These are phyloP conservation scores for Hoplodrina ambigua DNA, from an alignment of 2,888 invertebrate species.

Conservation along the genomic window DNA sequence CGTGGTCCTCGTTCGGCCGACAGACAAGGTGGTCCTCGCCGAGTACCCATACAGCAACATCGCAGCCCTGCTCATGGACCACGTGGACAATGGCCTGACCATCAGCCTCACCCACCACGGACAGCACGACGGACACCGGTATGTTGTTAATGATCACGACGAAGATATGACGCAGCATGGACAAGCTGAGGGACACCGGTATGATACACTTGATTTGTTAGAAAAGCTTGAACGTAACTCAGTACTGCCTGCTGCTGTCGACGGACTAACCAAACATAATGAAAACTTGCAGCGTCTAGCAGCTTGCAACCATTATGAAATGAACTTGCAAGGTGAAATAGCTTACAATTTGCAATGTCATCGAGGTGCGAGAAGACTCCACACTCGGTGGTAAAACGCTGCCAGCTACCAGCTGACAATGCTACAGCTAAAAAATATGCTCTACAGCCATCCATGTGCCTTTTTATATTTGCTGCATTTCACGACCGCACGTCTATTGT, in stretches of 20 bases:
- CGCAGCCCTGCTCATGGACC: constrained; percentile 97
- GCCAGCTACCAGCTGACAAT: constrained; percentile 24
- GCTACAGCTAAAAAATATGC: constrained; percentile 26
- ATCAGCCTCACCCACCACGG: constrained; percentile 95
- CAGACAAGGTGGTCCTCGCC: constrained; percentile 97
- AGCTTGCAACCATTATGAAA: not conserved
- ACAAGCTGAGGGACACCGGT: constrained; percentile 35
- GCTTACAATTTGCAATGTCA: constrained; percentile 17
- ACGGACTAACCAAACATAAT: constrained; percentile 29
- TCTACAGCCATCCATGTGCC: constrained; percentile 49
- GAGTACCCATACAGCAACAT: constrained; percentile 97
- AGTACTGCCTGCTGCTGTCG: constrained; percentile 37
- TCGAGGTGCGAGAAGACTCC: constrained; percentile 1
- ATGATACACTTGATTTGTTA: constrained; percentile 25
- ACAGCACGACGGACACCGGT: constrained; percentile 89
- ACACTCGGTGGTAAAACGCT: constrained; percentile 3
- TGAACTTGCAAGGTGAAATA: not conserved
- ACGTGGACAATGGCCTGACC: constrained; percentile 97
- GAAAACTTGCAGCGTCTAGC: not conserved
- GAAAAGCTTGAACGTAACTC: constrained; percentile 40
- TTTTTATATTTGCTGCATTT: constrained; percentile 21
- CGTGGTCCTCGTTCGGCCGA: constrained; percentile 96
- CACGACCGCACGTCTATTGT: not conserved
- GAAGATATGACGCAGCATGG: constrained; percentile 34
- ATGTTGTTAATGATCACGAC: constrained; percentile 38